Percentiles rank a stretch among this genome's conserved stretches.
phyloP scores from a whole-genome alignment of 2,797 vertebrate species.

The Bradypus variegatus region DNA sequence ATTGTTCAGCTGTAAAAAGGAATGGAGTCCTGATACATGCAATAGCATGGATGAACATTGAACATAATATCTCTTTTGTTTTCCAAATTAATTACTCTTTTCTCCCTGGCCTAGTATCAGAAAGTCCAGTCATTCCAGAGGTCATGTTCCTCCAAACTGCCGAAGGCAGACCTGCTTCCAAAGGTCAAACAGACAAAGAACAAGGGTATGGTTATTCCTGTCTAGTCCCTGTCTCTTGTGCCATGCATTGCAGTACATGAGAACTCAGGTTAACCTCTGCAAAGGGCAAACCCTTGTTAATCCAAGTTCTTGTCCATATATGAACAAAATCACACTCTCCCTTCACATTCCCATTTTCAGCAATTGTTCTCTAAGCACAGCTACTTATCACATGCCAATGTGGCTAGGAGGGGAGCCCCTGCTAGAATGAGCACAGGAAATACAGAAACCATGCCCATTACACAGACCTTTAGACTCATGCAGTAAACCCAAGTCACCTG shows the following conservation, averaged over 20 bases:
- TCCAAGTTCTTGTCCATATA: not conserved
- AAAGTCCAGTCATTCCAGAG: not conserved
- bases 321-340: not conserved
- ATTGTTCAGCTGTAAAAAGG: too few species aligned
- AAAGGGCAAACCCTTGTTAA: not conserved
- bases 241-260: accelerated
- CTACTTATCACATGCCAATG: not conserved
- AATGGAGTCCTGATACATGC: too few species aligned
- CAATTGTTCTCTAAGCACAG: not conserved
- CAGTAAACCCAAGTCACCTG: not conserved
- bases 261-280: not conserved
- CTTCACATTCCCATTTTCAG: not conserved
- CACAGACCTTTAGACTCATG: not conserved
- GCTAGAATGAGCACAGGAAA: not conserved
- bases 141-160: not conserved
- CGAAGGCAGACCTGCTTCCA: not conserved
- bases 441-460: not conserved
- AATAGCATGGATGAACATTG: too few species aligned
- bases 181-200: not conserved
- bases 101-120: too few species aligned
- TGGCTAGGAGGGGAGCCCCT: too few species aligned
- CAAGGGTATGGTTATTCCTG: not conserved
- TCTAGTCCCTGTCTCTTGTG: not conserved
- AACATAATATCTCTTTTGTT: too few species aligned
- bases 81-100: too few species aligned